phyloP scores from a whole-genome alignment of 2,113 vertebrate species.

The Trochalopteron elliotii region DNA sequence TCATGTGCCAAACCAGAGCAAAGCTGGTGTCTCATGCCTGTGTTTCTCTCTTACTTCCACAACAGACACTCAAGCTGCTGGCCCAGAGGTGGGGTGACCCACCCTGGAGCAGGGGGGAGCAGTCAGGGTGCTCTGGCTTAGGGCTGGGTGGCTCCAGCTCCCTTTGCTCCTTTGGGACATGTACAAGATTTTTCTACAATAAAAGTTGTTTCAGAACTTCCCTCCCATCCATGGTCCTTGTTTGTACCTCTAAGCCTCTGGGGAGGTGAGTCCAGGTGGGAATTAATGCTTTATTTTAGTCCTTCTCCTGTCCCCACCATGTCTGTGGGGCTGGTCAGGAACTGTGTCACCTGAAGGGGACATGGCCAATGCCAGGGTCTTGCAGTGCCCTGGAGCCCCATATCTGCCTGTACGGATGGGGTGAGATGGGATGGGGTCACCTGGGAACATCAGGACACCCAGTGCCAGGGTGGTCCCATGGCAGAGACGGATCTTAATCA shows the following conservation, averaged over 20 bases:
- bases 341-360: not conserved
- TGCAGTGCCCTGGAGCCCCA: not conserved
- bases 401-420: not conserved
- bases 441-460: not conserved
- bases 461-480: not conserved
- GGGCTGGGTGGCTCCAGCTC: not conserved
- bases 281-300: not conserved
- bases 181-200: not conserved
- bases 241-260: not conserved
- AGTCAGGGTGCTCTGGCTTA: not conserved
- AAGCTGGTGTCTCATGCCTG: not conserved
- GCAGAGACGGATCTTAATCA: not conserved
- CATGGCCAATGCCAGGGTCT: not conserved
- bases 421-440: not conserved
- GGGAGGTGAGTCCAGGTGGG: not conserved
- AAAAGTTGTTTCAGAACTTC: not conserved
- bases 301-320: rapidly evolving
- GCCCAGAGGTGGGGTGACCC: not conserved
- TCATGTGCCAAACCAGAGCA: not conserved
- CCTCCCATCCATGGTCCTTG: rapidly evolving
- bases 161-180: not conserved
- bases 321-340: not conserved
- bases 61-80: not conserved
- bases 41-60: not conserved
- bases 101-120: not conserved